Base-by-base conservation (phyloP, 2,113 vertebrate species). In the Trematocara zebra region DNA sequence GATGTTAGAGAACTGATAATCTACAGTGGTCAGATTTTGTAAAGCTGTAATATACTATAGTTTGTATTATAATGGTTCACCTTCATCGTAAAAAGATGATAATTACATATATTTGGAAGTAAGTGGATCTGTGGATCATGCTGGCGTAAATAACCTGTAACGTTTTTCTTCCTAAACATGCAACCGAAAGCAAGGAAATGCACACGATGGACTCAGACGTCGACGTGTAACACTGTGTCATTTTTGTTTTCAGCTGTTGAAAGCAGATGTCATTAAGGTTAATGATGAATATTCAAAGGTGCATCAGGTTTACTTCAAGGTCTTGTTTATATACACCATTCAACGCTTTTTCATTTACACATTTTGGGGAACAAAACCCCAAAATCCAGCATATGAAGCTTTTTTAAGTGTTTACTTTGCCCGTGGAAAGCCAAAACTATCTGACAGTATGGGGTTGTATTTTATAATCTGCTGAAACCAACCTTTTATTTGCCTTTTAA, bases 21-120 rank as follows among this genome's bases (percentile, higher is more conserved):
- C 14, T 23, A 5, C 81, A 61, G 18, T 79, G 37, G 76, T 59
- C 9, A 20, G 42, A 84, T 8, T 37, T 61, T 84, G 17, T 78
- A 37, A 31, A 88, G 59, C 35, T 85, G 85, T 86, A 87, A 72
- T 52, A 85, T 81, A 84, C 17, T 80, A 10, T 79, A 9, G 20
- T 26, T 82, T 72, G 54, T 89, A 67, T 79, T 57, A 10, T 72
- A 80, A n/a, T 86, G 7, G 81, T 80, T 67, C 7, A 69, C 10
- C 52, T 54, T 52, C 14, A 40, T 51, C 18, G 26, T 81, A 82
- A 80, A 79, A 80, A 79, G 7, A 54, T 76, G 49, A 80, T 85
- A 49, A 56, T 82, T 35, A 8, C 40, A 44, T 81, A 20, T 35
- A 53, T 54, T 67, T 83, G 80, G 84, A 37, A 82, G 76, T 53